phyloP scores from a whole-genome alignment of 2,888 invertebrate species.

The Syritta pipiens region DNA sequence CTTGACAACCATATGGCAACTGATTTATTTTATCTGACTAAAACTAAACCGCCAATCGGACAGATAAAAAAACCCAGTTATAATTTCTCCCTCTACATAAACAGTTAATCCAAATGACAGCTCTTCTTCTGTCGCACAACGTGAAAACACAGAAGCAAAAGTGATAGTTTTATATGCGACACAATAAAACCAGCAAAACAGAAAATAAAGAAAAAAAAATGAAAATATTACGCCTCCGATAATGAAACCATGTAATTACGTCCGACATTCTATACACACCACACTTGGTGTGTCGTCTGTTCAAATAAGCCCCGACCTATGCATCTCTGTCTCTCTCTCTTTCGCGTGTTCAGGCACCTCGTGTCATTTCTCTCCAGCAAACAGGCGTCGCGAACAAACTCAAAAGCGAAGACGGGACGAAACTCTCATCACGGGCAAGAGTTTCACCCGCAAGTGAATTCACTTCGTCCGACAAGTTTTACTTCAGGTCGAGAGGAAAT shows the following conservation, averaged over 20 bases:
- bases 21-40: too few relatives aligned
- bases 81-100: constrained; percentile 3
- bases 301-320: background rate
- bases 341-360: constrained; percentile 1
- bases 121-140: constrained; percentile 8
- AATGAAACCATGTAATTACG: constrained; percentile 48
- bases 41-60: too few relatives aligned
- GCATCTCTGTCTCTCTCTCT: background rate
- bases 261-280: constrained; percentile 22
- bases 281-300: background rate
- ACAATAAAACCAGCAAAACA: constrained; percentile 26
- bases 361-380: constrained; percentile 34
- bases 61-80: constrained; percentile 24
- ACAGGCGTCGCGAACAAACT: constrained; percentile 11
- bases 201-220: too few relatives aligned
- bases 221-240: constrained; percentile 35
- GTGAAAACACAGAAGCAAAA: background rate
- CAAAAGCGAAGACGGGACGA: constrained; percentile 17
- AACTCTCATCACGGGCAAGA: constrained; percentile 41
- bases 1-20: constrained; percentile 6
- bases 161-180: constrained; percentile 11
- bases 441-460: constrained; percentile 51
- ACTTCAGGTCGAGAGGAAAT: background rate
- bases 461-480: constrained; percentile 2
- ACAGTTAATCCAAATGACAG: constrained; percentile 21